Percentiles rank a stretch among this genome's conserved stretches.
Evolutionary conservation across 2,797 vertebrate genomes (phyloP).

Genomic region (Centropyge bicolor): DNA sequence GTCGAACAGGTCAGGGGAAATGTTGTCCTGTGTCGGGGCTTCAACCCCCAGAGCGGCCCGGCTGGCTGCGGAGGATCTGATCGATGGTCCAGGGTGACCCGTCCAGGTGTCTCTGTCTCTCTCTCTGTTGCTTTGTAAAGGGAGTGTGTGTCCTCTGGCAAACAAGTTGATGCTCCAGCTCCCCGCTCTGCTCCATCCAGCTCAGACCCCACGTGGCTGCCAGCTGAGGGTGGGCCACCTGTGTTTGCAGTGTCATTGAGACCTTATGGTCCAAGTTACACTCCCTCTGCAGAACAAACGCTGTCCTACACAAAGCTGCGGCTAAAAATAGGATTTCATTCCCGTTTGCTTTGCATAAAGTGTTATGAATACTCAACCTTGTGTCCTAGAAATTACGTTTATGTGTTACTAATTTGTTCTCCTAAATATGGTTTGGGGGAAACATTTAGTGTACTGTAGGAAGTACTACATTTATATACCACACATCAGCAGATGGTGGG

Average conservation of each 20-base stretch:
- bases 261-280: conserved; percentile 56
- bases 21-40: conserved; percentile 60
- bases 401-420: conserved; percentile 16
- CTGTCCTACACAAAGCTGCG: conserved; percentile 27
- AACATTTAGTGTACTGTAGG: not conserved
- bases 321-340: conserved; percentile 58
- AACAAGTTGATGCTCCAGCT: conserved; percentile 30
- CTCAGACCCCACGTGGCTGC: conserved; percentile 49
- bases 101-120: conserved; percentile 60
- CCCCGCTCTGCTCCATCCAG: conserved; percentile 29
- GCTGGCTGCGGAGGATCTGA: conserved; percentile 52
- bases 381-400: conserved; percentile 26
- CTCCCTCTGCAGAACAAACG: conserved; percentile 40
- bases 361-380: conserved; percentile 32
- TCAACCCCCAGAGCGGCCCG: conserved; percentile 43
- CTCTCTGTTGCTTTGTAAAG: conserved; percentile 39
- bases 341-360: conserved; percentile 45
- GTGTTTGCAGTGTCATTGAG: conserved; percentile 78
- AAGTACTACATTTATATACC: not conserved
- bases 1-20: conserved; percentile 81
- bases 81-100: conserved; percentile 77
- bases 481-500: not conserved
- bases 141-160: conserved; percentile 66
- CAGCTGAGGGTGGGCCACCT: conserved; percentile 66
- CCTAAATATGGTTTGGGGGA: conserved; percentile 3